Evolutionary conservation across 1,140 invertebrate genomes (phyloP).

Genomic region (Rhyzopertha dominica): DNA sequence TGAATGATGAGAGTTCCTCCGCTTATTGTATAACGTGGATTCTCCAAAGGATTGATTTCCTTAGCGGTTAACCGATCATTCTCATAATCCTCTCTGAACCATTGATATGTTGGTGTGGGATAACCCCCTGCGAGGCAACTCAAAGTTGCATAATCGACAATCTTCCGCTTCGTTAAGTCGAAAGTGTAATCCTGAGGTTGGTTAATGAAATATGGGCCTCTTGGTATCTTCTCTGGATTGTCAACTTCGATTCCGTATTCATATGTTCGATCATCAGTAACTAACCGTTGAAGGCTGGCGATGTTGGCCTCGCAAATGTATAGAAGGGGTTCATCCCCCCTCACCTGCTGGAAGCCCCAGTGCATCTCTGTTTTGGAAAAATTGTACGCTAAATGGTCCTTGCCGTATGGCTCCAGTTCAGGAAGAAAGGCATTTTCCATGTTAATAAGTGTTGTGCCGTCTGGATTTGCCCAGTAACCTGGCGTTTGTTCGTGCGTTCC

Average conservation of each 20-base stretch:
- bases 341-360: slow-evolving; percentile 80
- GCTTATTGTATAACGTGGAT: slow-evolving; percentile 77
- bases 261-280: slow-evolving; percentile 68
- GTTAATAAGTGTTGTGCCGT: slow-evolving; percentile 67
- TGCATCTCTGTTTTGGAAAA: slow-evolving; percentile 65
- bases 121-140: slow-evolving; percentile 83
- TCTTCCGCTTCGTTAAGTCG: slow-evolving; percentile 64
- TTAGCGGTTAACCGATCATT: slow-evolving; percentile 65
- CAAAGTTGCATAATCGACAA: slow-evolving; percentile 15
- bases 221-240: slow-evolving; percentile 74
- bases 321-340: slow-evolving; percentile 66
- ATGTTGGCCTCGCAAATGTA: slow-evolving; percentile 87
- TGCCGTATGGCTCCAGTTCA: slow-evolving; percentile 42
- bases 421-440: slow-evolving; percentile 80
- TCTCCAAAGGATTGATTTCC: slow-evolving; percentile 70
- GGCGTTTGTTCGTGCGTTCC: slow-evolving; percentile 67
- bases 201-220: slow-evolving; percentile 82
- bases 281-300: slow-evolving; percentile 59
- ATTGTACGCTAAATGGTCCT: slow-evolving; percentile 60
- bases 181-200: slow-evolving; percentile 79
- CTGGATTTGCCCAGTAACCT: slow-evolving; percentile 80
- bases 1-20: slow-evolving; percentile 88
- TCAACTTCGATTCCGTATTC: slow-evolving; percentile 73
- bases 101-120: slow-evolving; percentile 85
- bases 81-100: slow-evolving; percentile 85